These are phyloP conservation scores for Julus scandinavius DNA, from an alignment of 2,888 invertebrate species.

Conservation along the genomic window DNA sequence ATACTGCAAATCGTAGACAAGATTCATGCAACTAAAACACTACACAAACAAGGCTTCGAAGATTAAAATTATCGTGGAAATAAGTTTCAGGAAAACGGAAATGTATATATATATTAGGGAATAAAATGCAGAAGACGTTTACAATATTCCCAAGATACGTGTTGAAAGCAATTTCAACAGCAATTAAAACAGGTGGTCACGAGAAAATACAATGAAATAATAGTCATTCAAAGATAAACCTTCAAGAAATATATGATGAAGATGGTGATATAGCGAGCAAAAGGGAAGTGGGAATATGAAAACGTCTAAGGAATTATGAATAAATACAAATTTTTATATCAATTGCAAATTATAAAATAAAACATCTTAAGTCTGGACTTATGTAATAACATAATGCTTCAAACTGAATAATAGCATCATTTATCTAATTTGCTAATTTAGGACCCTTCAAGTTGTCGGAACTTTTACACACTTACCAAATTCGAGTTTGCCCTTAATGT, in stretches of 20 bases:
- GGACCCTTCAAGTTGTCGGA: too few species aligned
- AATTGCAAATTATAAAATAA: too few species aligned
- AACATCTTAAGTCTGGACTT: too few species aligned
- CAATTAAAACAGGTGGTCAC: slow-evolving; percentile 1
- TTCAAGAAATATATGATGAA: slow-evolving; percentile 16
- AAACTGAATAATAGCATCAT: too few species aligned
- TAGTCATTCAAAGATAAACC: background rate
- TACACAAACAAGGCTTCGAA: slow-evolving; percentile 23
- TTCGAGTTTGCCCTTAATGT: too few species aligned
- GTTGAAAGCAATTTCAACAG: background rate
- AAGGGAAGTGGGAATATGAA: background rate
- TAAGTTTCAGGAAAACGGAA: slow-evolving; percentile 3
- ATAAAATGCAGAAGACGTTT: background rate
- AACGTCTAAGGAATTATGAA: background rate
- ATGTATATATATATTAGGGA: slow-evolving; percentile 7
- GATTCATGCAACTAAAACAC: slow-evolving; percentile 26
- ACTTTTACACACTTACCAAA: too few species aligned
- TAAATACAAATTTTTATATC: too few species aligned
- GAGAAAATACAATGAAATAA: slow-evolving; percentile 23
- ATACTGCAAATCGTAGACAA: slow-evolving; percentile 25
- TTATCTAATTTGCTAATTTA: too few species aligned
- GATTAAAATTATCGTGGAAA: background rate
- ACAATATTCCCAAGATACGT: background rate
- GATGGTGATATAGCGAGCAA: background rate
- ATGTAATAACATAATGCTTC: too few species aligned